Evolutionary conservation across 2,797 vertebrate genomes (phyloP), one percentile per base, ranked within the genome.

Genomic region (Lemur catta): DNA sequence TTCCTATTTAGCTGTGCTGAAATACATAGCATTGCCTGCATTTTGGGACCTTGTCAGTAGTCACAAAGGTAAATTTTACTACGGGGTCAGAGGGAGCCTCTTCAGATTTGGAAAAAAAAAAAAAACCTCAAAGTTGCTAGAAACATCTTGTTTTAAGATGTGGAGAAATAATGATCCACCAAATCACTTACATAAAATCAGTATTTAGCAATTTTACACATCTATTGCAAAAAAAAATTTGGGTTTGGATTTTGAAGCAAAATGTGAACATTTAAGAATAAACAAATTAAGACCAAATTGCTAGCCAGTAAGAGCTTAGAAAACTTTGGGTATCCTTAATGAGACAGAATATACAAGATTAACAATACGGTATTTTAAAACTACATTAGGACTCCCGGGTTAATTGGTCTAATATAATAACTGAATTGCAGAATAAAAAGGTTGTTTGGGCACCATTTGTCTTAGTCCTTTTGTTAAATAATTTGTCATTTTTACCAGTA

Each of bases 381-480:
- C 24, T 35, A 78, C 61, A 7, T 26, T 50, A 92, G 22, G 28
- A 87, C 48, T 69, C 65, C 41, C 61, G 61, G 85, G 46, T 38
- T 89, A 94, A 55, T 11, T 22, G 50, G 28, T 14, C 63, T 94
- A 74, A 61, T 24, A 82, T 74, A 81, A 94, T 76, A 61, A 65
- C 28, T 55, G 35, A 94, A 71, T 22, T 65, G 61, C 63, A 84
- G 18, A 85, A 89, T 84, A 78, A 84, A 94, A 78, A 92, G 35
- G 6, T 69, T 92, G 28, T 35, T 71, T 92, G 69, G 74, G 18
- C 30, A 41, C 71, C 17, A 61, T 41, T 88, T 75, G 59, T 91
- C 72, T 85, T 85, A 86, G 67, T 67, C 89, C 52, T 89, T 94
- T 89, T 85, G 72, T 80, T 91, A 20, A 93, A 7, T 67, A 61